Evolutionary conservation across 2,113 vertebrate species (phyloP), one percentile per base, ranked within the genome.

Genomic region (Sisor rabdophorus): DNA sequence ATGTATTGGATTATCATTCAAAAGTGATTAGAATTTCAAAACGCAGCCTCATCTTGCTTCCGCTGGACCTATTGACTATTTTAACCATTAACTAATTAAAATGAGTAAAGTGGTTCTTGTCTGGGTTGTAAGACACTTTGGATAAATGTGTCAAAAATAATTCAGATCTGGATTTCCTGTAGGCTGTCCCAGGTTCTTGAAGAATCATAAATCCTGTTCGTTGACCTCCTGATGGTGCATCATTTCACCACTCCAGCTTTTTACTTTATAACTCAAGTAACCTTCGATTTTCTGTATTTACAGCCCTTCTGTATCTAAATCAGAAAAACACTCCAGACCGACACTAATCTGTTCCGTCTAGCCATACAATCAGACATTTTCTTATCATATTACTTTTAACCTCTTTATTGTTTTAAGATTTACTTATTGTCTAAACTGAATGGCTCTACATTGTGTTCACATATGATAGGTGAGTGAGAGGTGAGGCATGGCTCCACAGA

Each of bases 401-500:
- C 47, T 30, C 55, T 36, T 67, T 72, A 73, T 68, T 78, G 75
- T 59, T 73, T 48, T n/a, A 40, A 63, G 52, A 70, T 74, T 58
- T 67, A 28, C 47, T 72, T 15, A 13, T 79, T 53, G n/a, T 22
- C 76, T 79, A 50, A 47, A 44, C 54, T 11, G 22, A 32, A 47
- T 77, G 64, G 73, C 50, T 55, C 80, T 72, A 71, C 71, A 65
- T 82, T 82, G 68, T 44, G 52, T 65, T 47, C 50, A 64, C 72
- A 58, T 82, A 80, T 72, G 75, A 78, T 76, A 67, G 73, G 67
- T 55, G 65, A 80, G 73, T 80, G 26, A n/a, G n/a, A n/a, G n/a
- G n/a, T n/a, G 76, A 76, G 77, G 67, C 64, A 28, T 50, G 63
- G 75, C 56, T 80, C 78, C 59, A 71, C 59, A 79, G 77, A 85